Evolutionary conservation across 1,140 invertebrate genomes (phyloP).

Genomic region (Aphis gossypii): DNA sequence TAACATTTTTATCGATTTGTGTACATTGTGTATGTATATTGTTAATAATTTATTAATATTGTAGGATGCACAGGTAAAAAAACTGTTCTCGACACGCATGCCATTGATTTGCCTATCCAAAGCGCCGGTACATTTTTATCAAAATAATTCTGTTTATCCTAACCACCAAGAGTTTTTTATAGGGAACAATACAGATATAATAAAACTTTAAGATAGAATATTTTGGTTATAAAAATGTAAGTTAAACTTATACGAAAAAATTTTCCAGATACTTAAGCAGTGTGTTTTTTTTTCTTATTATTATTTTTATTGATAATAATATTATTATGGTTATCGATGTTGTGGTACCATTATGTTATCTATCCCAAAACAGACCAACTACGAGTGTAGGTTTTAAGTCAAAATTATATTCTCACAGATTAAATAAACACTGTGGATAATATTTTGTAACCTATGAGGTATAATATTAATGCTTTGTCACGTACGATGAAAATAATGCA

Average conservation of each 20-base stretch:
- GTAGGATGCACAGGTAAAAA: neutral
- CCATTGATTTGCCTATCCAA: neutral
- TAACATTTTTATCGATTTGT: neutral
- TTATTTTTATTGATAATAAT: neutral
- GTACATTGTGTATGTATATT: neutral
- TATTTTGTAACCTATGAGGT: slow-evolving; percentile 1
- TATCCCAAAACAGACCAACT: neutral
- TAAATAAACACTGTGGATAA: neutral
- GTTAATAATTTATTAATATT: neutral
- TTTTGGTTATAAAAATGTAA: neutral
- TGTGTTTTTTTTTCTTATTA: neutral
- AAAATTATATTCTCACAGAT: neutral
- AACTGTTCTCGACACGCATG: neutral
- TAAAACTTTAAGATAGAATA: neutral
- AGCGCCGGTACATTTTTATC: neutral
- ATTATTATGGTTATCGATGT: neutral
- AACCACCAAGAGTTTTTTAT: neutral
- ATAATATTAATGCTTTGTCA: slow-evolving; percentile 29
- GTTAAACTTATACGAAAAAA: neutral
- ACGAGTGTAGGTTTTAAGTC: neutral
- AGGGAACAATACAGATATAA: neutral
- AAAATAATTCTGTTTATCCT: neutral
- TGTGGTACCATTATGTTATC: neutral
- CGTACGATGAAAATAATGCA: neutral
- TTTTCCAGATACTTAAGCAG: no score